Evolutionary conservation across 2,888 invertebrate species (phyloP), one percentile per base, ranked within the genome.

Genomic region (Spatulosminthurus flaviceps): DNA sequence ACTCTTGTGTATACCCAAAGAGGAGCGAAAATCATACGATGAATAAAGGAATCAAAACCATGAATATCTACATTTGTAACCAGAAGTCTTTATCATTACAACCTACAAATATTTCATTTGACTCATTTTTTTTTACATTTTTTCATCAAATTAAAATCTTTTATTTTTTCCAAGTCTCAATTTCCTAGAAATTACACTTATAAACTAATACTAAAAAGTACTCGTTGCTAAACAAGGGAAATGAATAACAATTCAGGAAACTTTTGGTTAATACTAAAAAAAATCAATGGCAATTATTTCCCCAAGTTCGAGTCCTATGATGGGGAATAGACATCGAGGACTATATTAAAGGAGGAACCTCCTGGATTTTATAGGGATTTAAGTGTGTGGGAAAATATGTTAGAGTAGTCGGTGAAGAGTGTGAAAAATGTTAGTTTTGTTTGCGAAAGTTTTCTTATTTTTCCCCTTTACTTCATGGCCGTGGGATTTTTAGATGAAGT

Each of bases 401-500:
- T 26, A 19, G 19, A 43, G 51, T 73, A 51, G 22, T 43, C 11
- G 70, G 70, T 41, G 22, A 70, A 42, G 22, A 41, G 70, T 70
- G 70, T 70, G 70, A 70, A 70, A 70, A 70, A 70, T 70, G 70
- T 13, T 60, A 74, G 74, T 29, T 74, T 74, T 74, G 74, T 74
- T 74, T 74, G 74, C 74, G 74, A 74, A 74, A 74, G 74, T 74
- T 74, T 74, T 71, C 34, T 61, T 61, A 51, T 24, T 73, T 73
- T 73, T 73, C 71, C 43, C 24, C 43, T 72, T 43, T 72, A 61
- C 74, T 74, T 74, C 74, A 64, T 74, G 74, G 64, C 74, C 74
- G 74, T 74, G 74, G 74, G 74, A 74, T 74, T 74, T 73, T 74
- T 74, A 73, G 73, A 22, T 67, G 43, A 76, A 76, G 76, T 76